Base-by-base conservation (phyloP, 2,797 vertebrate genomes). In the Coranthus polyacanthus region DNA sequence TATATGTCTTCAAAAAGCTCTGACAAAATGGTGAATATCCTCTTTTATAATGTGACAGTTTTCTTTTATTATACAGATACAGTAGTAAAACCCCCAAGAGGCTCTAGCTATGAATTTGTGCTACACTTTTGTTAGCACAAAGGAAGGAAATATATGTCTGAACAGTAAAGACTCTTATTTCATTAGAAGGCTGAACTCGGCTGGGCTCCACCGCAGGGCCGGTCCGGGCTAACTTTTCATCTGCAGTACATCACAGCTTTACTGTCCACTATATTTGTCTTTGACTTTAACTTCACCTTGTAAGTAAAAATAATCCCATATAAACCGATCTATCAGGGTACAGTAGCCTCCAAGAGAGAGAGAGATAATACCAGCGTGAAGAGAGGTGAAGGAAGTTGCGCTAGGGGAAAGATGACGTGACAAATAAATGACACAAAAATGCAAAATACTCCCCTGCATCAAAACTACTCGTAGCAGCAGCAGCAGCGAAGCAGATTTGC, bases 1-100 rank as follows among this genome's bases (percentile, higher is more conserved):
- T 11, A 24, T 44, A 29, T 12, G 13, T 58, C 39, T 3, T 39
- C 36, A 65, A 32, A 49, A 72, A 55, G 9, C 21, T 15, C 18
- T 26, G 29, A 9, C 26, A 57, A 62, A 43, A n/a, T 18, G 36
- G 60, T 74, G 10, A 55, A 68, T 53, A 41, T 29, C 26, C n/a
- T 63, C 12, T 42, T 59, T 46, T 26, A 61, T 29, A 55, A 55
- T 68, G 38, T 44, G 41, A 36, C 12, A 0, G 2, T 64, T 59
- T 75, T 57, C 41, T 66, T 61, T 78, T 63, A 73, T 74, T 69
- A 77, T 80, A 29, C 13, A 11, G 26, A 39, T 54, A 41, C n/a
- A 64, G 71, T 34, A 39, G 47, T 47, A 38, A 56, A 45, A 36
- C 37, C 47, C 68, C 22, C 52, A 45, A 70, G 65, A 66, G 60